Percentiles rank a stretch among this genome's conserved stretches.
These are phyloP conservation scores for Furcifer pardalis DNA, from an alignment of 2,797 vertebrate species.

Conservation along the genomic window DNA sequence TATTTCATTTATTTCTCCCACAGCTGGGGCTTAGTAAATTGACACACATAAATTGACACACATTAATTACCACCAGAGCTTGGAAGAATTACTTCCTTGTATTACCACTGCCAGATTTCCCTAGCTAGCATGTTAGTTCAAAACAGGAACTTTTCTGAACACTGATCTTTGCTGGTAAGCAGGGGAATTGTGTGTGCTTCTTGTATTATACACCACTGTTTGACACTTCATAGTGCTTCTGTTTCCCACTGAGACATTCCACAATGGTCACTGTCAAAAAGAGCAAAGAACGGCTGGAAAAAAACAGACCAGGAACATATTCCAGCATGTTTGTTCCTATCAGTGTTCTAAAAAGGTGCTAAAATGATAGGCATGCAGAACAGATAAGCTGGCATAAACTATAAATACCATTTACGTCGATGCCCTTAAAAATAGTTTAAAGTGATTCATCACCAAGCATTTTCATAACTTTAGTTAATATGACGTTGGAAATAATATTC, in stretches of 20 bases:
- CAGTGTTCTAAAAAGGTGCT: slow-evolving; percentile 71
- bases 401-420: slow-evolving; percentile 76
- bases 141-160: too few relatives aligned
- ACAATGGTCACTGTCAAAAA: neutral
- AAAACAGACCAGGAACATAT: slow-evolving; percentile 28
- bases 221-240: neutral
- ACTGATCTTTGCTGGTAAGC: neutral
- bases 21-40: too few relatives aligned
- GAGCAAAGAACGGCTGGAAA: neutral
- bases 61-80: too few relatives aligned
- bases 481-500: slow-evolving; percentile 62
- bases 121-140: too few relatives aligned
- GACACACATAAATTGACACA: too few relatives aligned
- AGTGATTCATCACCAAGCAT: slow-evolving; percentile 72
- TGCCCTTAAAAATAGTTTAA: slow-evolving; percentile 74
- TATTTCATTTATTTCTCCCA: too few relatives aligned
- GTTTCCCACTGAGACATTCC: neutral
- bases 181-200: neutral
- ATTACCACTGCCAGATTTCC: too few relatives aligned
- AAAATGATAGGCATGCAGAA: slow-evolving; percentile 71
- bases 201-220: accelerated
- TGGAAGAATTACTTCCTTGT: too few relatives aligned
- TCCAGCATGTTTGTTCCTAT: slow-evolving; percentile 50
- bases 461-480: slow-evolving; percentile 70
- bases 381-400: slow-evolving; percentile 75